Base-by-base conservation (phyloP, 2,113 vertebrate genomes). In the Pterocles orientalis region DNA sequence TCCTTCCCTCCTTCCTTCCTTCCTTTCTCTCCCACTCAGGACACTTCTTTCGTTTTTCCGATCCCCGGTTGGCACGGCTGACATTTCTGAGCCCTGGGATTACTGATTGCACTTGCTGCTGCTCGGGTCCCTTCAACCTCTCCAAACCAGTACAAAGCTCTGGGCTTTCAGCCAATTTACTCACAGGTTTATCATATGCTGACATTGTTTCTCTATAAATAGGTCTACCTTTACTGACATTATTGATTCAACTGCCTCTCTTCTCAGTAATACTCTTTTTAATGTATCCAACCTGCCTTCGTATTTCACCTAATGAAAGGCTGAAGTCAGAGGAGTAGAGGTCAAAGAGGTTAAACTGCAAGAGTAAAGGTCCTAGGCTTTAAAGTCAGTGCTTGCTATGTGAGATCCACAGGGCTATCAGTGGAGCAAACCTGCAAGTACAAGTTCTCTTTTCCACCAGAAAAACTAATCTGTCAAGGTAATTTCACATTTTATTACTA, bases 161-260 rank as follows among this genome's bases (percentile, higher is more conserved):
- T 91, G 91, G 96, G 94, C 92, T 96, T 92, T 68, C 82, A 68
- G 96, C 95, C 97, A 97, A 87, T 96, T 95, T 80, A 92, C 86
- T 95, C 84, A 73, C 81, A 86, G 62, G 94, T 97, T 96, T 95
- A 90, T 97, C 97, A 95, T 96, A 92, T 93, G 91, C 90, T 97
- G 94, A 96, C 93, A 95, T 95, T 90, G 96, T 97, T 97, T 97
- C 94, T 92, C 95, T 94, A 96, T 96, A 95, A 95, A 96, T 92
- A 92, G 96, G 86, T 92, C 94, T 97, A 96, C 92, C 93, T 88
- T 96, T 93, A 88, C 87, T 94, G 97, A 95, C 93, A 86, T 81
- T 94, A 96, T 97, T 91, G 96, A 97, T 97, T 88, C 89, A 68
- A 18, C 71, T 95, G 86, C 84, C 68, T 95, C 86, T 93, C 91